These are phyloP conservation scores for Thymelicus acteon DNA, from an alignment of 2,888 invertebrate genomes.

Conservation along the genomic window DNA sequence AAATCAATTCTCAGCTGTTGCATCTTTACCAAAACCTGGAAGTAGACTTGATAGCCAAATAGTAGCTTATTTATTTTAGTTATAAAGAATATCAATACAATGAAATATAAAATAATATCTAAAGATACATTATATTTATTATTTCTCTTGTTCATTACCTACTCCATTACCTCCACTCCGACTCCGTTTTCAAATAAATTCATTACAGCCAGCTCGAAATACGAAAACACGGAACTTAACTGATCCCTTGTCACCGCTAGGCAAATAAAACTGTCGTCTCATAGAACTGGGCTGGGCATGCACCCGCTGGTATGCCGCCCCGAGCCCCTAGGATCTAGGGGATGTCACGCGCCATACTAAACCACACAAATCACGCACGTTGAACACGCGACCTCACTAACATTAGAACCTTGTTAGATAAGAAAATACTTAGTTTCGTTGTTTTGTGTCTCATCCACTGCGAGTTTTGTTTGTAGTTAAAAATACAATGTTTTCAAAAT, in stretches of 20 bases:
- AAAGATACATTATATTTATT: not conserved
- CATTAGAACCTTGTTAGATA: not conserved
- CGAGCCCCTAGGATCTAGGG: slow-evolving; percentile 61
- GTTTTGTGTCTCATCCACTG: not conserved
- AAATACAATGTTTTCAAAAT: not conserved
- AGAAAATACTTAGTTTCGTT: not conserved
- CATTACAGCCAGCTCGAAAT: slow-evolving; percentile 2
- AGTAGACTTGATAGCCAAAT: too few relatives aligned
- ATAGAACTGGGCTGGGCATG: slow-evolving; percentile 78
- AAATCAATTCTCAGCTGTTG: too few relatives aligned
- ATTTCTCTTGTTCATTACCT: not conserved
- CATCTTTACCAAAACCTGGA: too few relatives aligned
- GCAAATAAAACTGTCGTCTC: slow-evolving; percentile 78
- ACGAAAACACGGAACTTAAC: slow-evolving; percentile 43
- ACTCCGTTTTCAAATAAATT: slow-evolving; percentile 2
- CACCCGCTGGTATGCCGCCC: slow-evolving; percentile 74
- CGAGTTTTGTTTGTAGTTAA: not conserved
- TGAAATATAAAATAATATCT: too few relatives aligned
- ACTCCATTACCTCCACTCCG: not conserved
- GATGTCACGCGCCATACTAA: slow-evolving; percentile 77
- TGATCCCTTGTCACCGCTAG: slow-evolving; percentile 49
- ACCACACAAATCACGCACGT: slow-evolving; percentile 80
- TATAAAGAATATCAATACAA: too few relatives aligned
- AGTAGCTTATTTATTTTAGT: too few relatives aligned
- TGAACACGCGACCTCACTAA: slow-evolving; percentile 64